Base-by-base conservation (phyloP, 2,797 vertebrate species). In the Tadarida brasiliensis region DNA sequence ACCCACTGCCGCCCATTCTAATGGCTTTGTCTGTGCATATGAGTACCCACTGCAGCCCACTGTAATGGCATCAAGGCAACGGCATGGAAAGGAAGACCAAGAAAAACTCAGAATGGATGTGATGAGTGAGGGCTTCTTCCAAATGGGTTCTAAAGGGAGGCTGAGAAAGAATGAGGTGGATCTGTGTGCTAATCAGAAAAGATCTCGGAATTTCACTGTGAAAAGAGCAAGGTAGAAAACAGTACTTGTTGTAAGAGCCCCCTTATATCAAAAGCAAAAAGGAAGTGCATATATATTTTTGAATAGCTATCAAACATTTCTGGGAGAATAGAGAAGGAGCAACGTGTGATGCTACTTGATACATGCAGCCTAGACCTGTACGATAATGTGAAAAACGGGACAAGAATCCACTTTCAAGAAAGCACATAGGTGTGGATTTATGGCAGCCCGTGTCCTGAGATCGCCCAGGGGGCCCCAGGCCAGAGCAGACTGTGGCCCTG, bases 341-440 rank as follows among this genome's bases (percentile, higher is more conserved):
- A 86, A 35, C 0, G 1, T 73, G 30, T 65, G 83, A 94, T 33
- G 22, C 19, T 65, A 78, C 33, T 49, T 61, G 63, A 39, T 2
- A 56, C 15, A 47, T 0, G 39, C 30, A 65, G 33, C 49, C 47
- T 35, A 90, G 86, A 44, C 11, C 3, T 35, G 4, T 35, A 59
- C 56, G 19, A 88, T 16, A 24, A 59, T 47, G 15, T 70, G 39
- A 85, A 63, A 67, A 80, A 12, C 4, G 54, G 39, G 67, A 47
- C 6, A 44, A 93, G 84, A 44, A 35, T 65, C 19, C 2, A 22
- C 33, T 91, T 90, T 17, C 1, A 90, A 81, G 82, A 95, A 78
- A 56, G 5, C 9, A 91, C 91, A 63, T 89, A 87, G 83, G 67
- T 96, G 91, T 97, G 97, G 95, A 76, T 96, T 97, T 93, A 84